Base-by-base conservation (phyloP, 1,140 invertebrate genomes). In the Odontomachus brunneus region DNA sequence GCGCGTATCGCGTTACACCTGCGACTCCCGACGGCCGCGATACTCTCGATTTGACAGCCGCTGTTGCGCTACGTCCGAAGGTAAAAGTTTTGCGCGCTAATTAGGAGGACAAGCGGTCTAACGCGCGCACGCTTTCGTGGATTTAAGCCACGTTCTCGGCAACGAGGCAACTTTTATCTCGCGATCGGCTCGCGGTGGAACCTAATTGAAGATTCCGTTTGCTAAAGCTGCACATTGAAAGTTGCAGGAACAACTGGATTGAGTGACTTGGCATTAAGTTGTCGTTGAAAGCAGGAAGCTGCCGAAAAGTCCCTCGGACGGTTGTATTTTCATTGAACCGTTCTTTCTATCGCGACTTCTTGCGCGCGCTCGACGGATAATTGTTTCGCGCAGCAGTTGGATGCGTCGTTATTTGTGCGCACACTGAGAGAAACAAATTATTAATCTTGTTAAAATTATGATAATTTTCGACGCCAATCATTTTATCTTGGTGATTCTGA, bases 71-170 rank as follows among this genome's bases (percentile, higher is more conserved):
- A 69, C 5, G 65, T 22, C 33, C 63, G 51, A 80, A 80, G 75
- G 75, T 80, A 80, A 80, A 80, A 80, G 75, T 80, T 29, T 69
- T 22, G 22, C 26, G 49, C n/a, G 51, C 24, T 80, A 80, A 80
- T 80, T 80, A 69, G 53, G 51, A 66, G 33, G 75, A 80, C 75
- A 80, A 57, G 49, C 29, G 11, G 2, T 53, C 63, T 67, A 57
- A 44, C 22, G 29, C 49, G 51, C 22, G 29, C 49, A 53, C 51
- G 51, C 75, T 80, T 80, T 80, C 75, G 51, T 65, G 33, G 59
- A 67, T 69, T n/a, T 80, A 80, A 69, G 15, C 14, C 12, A 17
- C 51, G 19, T 9, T 66, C 62, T 78, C 22, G 48, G 49, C 67
- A 67, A 78, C 63, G 17, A 24, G 38, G 38, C 3, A 3, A 9